Percentiles rank a stretch among this genome's conserved stretches.
These are phyloP conservation scores for Uromys caudimaculatus DNA, from an alignment of 2,797 vertebrate species.

Conservation along the genomic window DNA sequence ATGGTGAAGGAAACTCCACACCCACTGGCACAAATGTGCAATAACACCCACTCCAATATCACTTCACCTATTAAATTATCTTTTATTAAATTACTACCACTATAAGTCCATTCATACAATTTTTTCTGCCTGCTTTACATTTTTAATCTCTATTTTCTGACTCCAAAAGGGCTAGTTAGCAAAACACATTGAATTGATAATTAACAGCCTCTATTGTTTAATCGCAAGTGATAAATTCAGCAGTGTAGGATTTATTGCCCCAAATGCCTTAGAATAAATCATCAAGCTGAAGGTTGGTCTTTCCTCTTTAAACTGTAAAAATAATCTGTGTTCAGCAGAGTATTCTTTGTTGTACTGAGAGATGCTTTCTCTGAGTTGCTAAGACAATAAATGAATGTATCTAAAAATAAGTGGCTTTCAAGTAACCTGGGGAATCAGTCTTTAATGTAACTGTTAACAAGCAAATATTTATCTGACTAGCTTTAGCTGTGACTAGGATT, in stretches of 20 bases:
- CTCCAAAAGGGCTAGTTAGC: constrained; percentile 40
- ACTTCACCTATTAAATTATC: not conserved
- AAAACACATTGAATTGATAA: constrained; percentile 60
- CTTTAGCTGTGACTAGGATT: constrained; percentile 1
- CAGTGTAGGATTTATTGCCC: constrained; percentile 8
- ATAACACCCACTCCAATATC: not conserved
- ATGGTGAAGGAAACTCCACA: not conserved
- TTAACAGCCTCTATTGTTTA: constrained; percentile 37
- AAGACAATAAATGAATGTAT: constrained; percentile 71
- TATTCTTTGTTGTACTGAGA: constrained; percentile 40
- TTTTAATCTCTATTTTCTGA: constrained; percentile 57
- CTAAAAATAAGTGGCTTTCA: constrained; percentile 73
- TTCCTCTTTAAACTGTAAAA: constrained; percentile 53
- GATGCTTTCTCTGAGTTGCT: constrained; percentile 69
- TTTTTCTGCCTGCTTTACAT: constrained; percentile 51
- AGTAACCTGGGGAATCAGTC: constrained; percentile 54
- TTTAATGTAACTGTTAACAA: constrained; percentile 51
- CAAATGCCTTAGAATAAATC: constrained; percentile 33
- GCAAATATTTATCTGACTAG: constrained; percentile 38
- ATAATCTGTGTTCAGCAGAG: constrained; percentile 49
- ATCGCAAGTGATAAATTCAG: constrained; percentile 47
- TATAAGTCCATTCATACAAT: not conserved
- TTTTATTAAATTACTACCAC: constrained; percentile 40
- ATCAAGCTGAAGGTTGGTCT: not conserved
- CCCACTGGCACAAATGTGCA: not conserved